These are phyloP conservation scores for Catalaphyllia jardinei DNA, from an alignment of 64 coral and sea anemone species.

Conservation along the genomic window DNA sequence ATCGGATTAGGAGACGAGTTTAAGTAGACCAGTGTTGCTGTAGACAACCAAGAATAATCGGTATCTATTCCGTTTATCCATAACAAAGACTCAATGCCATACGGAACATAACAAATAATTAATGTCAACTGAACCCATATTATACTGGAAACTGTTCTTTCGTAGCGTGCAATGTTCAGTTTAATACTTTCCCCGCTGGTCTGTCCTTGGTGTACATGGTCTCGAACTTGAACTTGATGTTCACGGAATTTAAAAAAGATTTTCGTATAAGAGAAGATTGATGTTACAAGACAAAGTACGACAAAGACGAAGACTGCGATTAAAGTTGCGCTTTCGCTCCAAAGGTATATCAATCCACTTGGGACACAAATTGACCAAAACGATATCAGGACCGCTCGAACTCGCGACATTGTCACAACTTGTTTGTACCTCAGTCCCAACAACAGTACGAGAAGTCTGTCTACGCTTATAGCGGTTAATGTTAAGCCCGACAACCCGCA, in stretches of 20 bases:
- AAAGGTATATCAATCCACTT: neutral
- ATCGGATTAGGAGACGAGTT: neutral
- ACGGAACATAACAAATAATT: neutral
- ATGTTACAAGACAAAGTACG: neutral
- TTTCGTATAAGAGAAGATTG: neutral
- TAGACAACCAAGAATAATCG: neutral
- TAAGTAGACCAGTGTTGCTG: neutral
- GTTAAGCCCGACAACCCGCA: neutral
- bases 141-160: neutral
- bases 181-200: neutral
- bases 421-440: neutral
- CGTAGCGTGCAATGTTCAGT: neutral
- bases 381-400: neutral
- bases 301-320: neutral
- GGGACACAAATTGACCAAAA: neutral
- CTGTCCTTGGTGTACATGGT: neutral
- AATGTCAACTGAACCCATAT: neutral
- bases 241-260: neutral
- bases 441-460: neutral
- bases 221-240: neutral
- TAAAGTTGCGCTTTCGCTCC: neutral
- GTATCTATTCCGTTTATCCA: neutral
- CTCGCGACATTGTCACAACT: neutral
- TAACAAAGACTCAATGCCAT: neutral
- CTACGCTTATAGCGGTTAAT: neutral